Conservation (phyloP, 2,113 vertebrate species). For the Balaeniceps rex region DNA sequence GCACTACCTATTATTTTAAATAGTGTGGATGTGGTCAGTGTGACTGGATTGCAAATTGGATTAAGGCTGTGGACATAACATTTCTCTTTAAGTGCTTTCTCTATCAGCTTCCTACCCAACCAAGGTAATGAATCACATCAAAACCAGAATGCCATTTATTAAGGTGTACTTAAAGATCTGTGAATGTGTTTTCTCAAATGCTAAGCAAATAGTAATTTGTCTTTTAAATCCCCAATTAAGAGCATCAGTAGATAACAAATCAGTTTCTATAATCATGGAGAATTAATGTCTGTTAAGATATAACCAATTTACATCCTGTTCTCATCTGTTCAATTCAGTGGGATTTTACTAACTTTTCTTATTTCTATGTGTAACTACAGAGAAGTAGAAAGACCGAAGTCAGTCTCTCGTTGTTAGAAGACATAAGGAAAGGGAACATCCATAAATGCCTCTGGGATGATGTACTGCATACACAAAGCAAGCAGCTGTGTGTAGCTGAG, state of each 20-base stretch:
- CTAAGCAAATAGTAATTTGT: background rate
- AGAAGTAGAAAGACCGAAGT: background rate
- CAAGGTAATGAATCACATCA: background rate
- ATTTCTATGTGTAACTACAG: background rate
- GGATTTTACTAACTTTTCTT: background rate
- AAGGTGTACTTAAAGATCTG: background rate
- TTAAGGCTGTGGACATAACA: background rate
- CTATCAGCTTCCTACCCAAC: background rate
- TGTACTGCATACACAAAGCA: background rate
- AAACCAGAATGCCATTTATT: background rate
- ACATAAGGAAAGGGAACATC: background rate
- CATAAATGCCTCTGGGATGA: background rate
- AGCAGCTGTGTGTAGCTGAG: background rate
- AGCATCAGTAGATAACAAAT: background rate
- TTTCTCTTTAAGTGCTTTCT: background rate
- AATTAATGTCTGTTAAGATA: background rate
- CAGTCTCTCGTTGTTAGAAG: background rate
- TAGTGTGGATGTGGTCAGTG: background rate
- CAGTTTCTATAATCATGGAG: background rate
- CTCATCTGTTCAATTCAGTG: background rate
- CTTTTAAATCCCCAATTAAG: background rate
- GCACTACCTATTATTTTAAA: background rate
- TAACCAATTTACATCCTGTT: background rate
- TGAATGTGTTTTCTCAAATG: background rate
- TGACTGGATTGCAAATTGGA: background rate